Evolutionary conservation across 2,797 vertebrate species (phyloP), one percentile per base, ranked within the genome.

Genomic region (Peromyscus attwateri): DNA sequence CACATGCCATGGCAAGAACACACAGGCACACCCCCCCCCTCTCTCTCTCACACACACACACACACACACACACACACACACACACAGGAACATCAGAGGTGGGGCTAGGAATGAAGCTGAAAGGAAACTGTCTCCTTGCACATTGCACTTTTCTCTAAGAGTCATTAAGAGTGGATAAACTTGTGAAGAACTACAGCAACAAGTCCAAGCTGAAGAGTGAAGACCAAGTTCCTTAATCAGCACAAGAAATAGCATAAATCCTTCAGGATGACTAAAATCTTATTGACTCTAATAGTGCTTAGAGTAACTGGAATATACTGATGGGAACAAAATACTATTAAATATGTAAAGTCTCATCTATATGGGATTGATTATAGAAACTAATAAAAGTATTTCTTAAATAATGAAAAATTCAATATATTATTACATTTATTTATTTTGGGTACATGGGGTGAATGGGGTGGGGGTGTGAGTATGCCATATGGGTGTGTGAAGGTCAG

Each of bases 301-400:
- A 93, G n/a, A 40, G 80, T 43, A 77, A 95, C 19, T 87, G 34
- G 52, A 94, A 95, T 87, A 79, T 76, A 31, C 14, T 90, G 34
- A 60, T 70, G 94, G 89, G 29, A 66, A 85, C 25, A 82, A 82
- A 14, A 82, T 40, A 82, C 40, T 85, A 49, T 25, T 85, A 68
- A 49, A 68, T 66, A 84, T 34, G 29, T 68, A 85, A 68, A 85
- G 29, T 34, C 62, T 85, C 40, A 49, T 49, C 43, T 85, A 49
- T 29, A 66, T 68, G 82, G 82, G 29, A 43, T 68, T 10, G 62
- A 43, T 66, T 68, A 68, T 0, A 34, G 27, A 66, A 84, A 46
- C 60, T 84, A 84, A 49, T 46, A 34, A 57, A 46, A 43, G 62
- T 84, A 84, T 64, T 84, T 19, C 57, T 40, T 73, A 73, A 73